Percentiles rank a stretch among this genome's conserved stretches.
phyloP scores from a whole-genome alignment of 2,797 vertebrate species.

The Taenioides sp. region DNA sequence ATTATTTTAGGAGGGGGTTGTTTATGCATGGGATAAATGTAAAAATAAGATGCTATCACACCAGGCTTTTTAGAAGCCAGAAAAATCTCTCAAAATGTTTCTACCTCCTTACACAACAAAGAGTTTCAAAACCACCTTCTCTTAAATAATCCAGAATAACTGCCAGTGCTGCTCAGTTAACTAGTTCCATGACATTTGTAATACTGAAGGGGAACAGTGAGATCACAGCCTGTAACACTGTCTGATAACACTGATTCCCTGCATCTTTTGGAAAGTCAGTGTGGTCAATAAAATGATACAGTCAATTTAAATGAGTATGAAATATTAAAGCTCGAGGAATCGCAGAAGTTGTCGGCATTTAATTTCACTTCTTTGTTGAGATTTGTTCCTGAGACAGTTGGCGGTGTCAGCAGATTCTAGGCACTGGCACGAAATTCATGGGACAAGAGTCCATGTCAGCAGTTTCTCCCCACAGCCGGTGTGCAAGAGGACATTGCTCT shows the following conservation, averaged over 20 bases:
- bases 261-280: slow-evolving; percentile 12
- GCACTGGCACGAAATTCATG: slow-evolving; percentile 69
- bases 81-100: too few species aligned
- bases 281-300: slow-evolving; percentile 43
- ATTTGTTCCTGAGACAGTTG: slow-evolving; percentile 73
- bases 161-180: neutral
- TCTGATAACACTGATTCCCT: slow-evolving; percentile 25
- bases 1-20: too few species aligned
- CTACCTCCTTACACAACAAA: too few species aligned
- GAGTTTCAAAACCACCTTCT: neutral
- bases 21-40: too few species aligned
- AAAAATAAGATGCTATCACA: too few species aligned
- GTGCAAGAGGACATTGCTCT: slow-evolving; percentile 75
- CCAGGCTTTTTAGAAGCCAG: too few species aligned
- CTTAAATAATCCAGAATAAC: neutral
- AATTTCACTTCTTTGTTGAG: slow-evolving; percentile 77
- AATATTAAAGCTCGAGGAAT: slow-evolving; percentile 65
- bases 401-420: slow-evolving; percentile 75
- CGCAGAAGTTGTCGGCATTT: slow-evolving; percentile 71
- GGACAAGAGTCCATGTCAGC: slow-evolving; percentile 80
- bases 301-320: slow-evolving; percentile 46
- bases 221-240: slow-evolving; percentile 3
- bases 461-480: slow-evolving; percentile 67
- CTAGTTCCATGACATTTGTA: neutral
- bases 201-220: neutral